A percentile compares a stretch with the other conserved stretches of the same genome.
Conservation (phyloP, 2,113 vertebrate genomes). For the Etheostoma cragini region DNA sequence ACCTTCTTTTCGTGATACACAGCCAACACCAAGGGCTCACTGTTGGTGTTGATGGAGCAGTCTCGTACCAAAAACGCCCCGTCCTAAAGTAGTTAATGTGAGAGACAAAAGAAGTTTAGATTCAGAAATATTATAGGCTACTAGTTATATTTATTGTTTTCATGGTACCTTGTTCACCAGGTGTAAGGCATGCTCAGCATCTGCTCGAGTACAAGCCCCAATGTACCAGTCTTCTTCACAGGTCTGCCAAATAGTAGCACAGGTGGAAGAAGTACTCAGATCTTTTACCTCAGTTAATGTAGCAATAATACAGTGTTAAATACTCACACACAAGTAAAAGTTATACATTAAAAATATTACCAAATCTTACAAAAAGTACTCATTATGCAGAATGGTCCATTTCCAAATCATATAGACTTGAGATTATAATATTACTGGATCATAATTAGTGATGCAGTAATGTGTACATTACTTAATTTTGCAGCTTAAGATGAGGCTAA, state of each 20-base stretch:
- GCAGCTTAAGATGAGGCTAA: not conserved
- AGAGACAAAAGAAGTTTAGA: not conserved
- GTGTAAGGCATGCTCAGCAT: constrained; percentile 87
- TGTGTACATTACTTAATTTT: not conserved
- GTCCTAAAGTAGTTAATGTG: constrained; percentile 78
- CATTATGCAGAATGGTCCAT: not conserved
- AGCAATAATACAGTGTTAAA: not conserved
- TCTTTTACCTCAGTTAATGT: not conserved
- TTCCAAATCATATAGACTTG: not conserved
- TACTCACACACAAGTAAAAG: no score
- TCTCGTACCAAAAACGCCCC: constrained; percentile 92
- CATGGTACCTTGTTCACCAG: constrained; percentile 83
- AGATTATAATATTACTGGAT: not conserved
- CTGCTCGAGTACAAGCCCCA: constrained; percentile 82
- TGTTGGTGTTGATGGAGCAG: constrained; percentile 83
- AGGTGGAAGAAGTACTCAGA: not conserved
- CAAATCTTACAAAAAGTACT: not conserved
- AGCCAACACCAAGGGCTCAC: constrained; percentile 90
- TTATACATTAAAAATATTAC: not conserved
- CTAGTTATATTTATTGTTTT: not conserved
- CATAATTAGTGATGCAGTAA: not conserved
- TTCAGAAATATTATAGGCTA: not conserved
- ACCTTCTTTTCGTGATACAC: constrained; percentile 88
- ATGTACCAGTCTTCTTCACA: constrained; percentile 86
- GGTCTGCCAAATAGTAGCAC: constrained; percentile 71